Evolutionary conservation across 1,140 invertebrate genomes (phyloP).

Genomic region (Dendroctonus valens): DNA sequence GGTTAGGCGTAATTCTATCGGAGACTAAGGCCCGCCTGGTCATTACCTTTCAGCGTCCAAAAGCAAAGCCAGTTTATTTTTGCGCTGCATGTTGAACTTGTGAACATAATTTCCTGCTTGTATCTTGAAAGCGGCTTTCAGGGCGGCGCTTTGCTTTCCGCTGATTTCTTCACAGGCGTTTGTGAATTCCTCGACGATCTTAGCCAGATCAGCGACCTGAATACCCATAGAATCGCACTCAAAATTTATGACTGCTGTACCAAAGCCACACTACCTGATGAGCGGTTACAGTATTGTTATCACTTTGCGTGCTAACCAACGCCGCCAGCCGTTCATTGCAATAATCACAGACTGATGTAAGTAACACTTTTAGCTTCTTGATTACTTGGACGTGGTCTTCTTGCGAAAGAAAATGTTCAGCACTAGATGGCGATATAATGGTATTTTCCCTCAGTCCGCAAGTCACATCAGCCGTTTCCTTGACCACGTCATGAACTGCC

Average conservation of each 20-base stretch:
- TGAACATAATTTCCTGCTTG: constrained; percentile 89
- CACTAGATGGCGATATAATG: constrained; percentile 14
- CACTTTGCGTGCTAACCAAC: constrained; percentile 74
- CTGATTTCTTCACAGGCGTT: constrained; percentile 74
- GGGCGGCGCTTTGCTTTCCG: constrained; percentile 73
- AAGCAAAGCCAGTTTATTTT: constrained; percentile 77
- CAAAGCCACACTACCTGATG: constrained; percentile 54
- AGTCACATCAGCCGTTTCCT: constrained; percentile 61
- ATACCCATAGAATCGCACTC: background rate
- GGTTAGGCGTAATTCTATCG: too few species aligned
- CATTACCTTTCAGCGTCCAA: constrained; percentile 79
- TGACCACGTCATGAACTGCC: constrained; percentile 73
- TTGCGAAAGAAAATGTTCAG: constrained; percentile 67
- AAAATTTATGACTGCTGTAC: background rate
- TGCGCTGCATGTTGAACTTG: constrained; percentile 85
- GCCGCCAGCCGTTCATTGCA: constrained; percentile 88
- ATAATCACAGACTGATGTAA: constrained; percentile 82
- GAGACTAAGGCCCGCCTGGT: too few species aligned
- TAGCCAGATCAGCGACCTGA: constrained; percentile 69
- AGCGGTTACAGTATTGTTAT: constrained; percentile 66
- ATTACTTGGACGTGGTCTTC: constrained; percentile 69
- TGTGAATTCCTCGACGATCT: constrained; percentile 78
- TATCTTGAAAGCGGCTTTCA: constrained; percentile 81
- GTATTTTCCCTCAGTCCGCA: constrained; percentile 50
- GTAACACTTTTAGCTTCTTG: constrained; percentile 71